Evolutionary conservation across 1,140 invertebrate genomes (phyloP).

Genomic region (Idris sp.): DNA sequence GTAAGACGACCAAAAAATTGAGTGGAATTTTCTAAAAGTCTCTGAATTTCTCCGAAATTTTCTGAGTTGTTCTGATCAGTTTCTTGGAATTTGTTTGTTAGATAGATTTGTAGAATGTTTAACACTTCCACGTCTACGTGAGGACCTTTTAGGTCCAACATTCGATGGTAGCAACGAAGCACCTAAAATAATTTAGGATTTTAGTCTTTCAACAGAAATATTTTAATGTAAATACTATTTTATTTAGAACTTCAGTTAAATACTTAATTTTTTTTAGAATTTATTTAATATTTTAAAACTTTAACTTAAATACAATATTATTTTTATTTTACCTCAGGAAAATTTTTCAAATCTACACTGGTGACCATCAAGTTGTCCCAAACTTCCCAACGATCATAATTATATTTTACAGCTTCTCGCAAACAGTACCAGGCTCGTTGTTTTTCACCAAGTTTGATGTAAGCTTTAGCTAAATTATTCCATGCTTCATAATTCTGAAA

Average conservation of each 20-base stretch:
- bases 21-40: constrained; percentile 78
- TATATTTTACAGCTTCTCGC: constrained; percentile 94
- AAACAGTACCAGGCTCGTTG: constrained; percentile 88
- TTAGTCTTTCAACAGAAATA: too few relatives aligned
- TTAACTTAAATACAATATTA: neutral
- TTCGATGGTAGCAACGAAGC: constrained; percentile 89
- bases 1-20: constrained; percentile 91
- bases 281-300: too few relatives aligned
- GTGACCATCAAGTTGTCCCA: constrained; percentile 97
- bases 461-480: constrained; percentile 97
- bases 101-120: constrained; percentile 84
- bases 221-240: constrained; percentile 15
- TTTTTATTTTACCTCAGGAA: constrained; percentile 80
- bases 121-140: constrained; percentile 89
- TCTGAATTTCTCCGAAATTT: constrained; percentile 71
- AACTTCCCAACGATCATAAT: constrained; percentile 97
- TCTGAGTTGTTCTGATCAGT: constrained; percentile 72
- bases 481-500: constrained; percentile 93
- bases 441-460: constrained; percentile 93
- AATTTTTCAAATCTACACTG: constrained; percentile 86
- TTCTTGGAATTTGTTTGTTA: constrained; percentile 83
- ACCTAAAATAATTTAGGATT: constrained; percentile 79
- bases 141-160: constrained; percentile 90
- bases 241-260: too few relatives aligned
- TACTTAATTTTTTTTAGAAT: too few relatives aligned